These are phyloP conservation scores for Cyrtonyx montezumae DNA, from an alignment of 2,113 vertebrate genomes.

Conservation along the genomic window DNA sequence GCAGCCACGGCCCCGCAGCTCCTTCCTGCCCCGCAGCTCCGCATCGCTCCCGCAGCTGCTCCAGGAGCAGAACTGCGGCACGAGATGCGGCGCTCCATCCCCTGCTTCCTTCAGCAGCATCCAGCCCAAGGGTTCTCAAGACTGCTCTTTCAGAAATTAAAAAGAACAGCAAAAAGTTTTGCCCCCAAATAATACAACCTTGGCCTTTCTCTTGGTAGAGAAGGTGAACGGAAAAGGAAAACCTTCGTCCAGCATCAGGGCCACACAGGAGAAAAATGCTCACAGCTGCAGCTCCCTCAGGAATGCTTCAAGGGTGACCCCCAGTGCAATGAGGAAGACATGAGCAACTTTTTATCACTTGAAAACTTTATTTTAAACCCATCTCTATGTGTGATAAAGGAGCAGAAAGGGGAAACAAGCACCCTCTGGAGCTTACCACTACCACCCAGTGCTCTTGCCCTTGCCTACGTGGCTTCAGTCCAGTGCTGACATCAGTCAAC, in stretches of 20 bases:
- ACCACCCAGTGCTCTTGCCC: rapidly evolving
- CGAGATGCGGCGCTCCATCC: background rate
- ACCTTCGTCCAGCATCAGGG: rapidly evolving
- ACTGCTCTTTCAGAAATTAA: background rate
- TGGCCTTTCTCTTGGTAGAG: background rate
- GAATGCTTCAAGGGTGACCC: background rate
- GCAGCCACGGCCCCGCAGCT: background rate
- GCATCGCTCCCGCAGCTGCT: background rate
- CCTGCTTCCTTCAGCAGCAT: background rate
- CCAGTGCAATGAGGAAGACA: slow-evolving; percentile 20
- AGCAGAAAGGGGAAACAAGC: background rate
- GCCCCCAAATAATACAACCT: rapidly evolving
- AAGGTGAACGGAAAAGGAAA: background rate
- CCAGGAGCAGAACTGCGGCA: background rate
- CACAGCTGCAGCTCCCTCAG: rapidly evolving
- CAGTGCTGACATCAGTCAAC: rapidly evolving
- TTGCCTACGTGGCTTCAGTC: background rate
- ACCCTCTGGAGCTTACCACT: background rate
- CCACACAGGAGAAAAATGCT: rapidly evolving
- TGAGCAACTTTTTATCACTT: background rate
- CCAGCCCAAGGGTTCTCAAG: rapidly evolving
- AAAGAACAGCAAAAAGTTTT: background rate
- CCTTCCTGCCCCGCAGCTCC: background rate
- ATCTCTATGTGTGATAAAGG: background rate
- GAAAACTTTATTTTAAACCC: slow-evolving; percentile 47